Evolutionary conservation across 2,888 invertebrate genomes (phyloP), one percentile per base, ranked within the genome.

Genomic region (Sisyra nigra): DNA sequence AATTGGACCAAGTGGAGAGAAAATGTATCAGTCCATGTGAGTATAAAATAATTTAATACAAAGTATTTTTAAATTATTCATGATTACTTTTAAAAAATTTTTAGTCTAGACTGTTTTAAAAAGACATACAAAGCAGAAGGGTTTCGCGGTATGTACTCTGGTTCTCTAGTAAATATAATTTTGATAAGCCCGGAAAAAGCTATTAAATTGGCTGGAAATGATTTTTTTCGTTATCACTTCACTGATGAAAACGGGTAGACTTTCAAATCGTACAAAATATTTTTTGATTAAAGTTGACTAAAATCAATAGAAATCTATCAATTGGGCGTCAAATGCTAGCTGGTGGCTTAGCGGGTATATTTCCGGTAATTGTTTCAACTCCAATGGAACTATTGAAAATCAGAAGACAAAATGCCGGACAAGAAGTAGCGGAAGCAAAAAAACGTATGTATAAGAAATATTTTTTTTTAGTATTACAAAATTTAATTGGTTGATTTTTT

Each of bases 331-430:
- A 96, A 68, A 89, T 94, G 86, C 48, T 83, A 34, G 93, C 97
- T 19, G 98, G 98, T 42, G 97, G 89, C 3, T 64, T 80, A 52
- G 97, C 98, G 1, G 98, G 98, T 35, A 76, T 93, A 51, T 97
- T 93, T 61, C 98, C 98, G 69, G 94, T 98, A 53, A 68, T 94
- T 40, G 76, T 98, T 48, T 98, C 98, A 11, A 98, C 97, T 2
- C 98, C 98, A 3, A 98, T 98, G 98, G 97, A 98, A 62, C 71
- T 98, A 48, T 69, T 98, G 9, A 98, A 98, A 70, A 98, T 98
- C 57, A 96, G 97, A 67, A 81, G 96, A 76, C 98, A 98, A 66
- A 94, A 97, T 63, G 92, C 93, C 35, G 94, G 94, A 13, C 70
- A 94, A 56, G 69, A 88, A 38, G 85, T 86, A 14, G 74, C 78